Evolutionary conservation across 1,140 invertebrate species (phyloP).

Genomic region (Macrotrachela quadricornifera): DNA sequence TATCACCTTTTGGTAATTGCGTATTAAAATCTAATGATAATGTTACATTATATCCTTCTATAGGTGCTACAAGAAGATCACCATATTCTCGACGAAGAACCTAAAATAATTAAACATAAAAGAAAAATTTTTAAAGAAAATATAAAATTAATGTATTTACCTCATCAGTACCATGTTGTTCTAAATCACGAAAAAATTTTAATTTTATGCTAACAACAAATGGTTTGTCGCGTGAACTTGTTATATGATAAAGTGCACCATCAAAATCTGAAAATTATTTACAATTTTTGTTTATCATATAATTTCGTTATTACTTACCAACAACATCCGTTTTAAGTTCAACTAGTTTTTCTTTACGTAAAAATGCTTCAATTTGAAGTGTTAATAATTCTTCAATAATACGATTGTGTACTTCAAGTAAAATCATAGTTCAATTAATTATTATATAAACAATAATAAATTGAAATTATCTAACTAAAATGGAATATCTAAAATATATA

Average conservation of each 20-base stretch:
- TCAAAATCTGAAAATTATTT: slow-evolving; percentile 65
- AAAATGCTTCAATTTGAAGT: slow-evolving; percentile 59
- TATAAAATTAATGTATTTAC: slow-evolving; percentile 16
- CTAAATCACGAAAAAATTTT: slow-evolving; percentile 93
- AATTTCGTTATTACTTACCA: background rate
- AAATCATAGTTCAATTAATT: slow-evolving; percentile 49
- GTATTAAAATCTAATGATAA: slow-evolving; percentile 10
- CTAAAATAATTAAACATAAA: background rate
- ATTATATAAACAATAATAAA: too few species aligned
- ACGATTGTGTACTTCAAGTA: slow-evolving; percentile 92
- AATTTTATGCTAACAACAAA: slow-evolving; percentile 91
- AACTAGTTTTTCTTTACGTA: background rate
- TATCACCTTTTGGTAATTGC: slow-evolving; percentile 46
- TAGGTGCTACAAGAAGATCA: background rate
- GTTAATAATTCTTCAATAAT: slow-evolving; percentile 83
- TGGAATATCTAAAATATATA: too few species aligned
- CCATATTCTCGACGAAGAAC: too few species aligned
- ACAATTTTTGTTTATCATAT: slow-evolving; percentile 12
- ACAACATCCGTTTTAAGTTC: background rate
- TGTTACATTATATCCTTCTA: background rate
- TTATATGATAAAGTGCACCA: slow-evolving; percentile 92
- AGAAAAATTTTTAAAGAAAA: background rate
- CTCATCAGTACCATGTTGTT: slow-evolving; percentile 90
- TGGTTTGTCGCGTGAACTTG: slow-evolving; percentile 81
- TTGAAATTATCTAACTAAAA: too few species aligned